Evolutionary conservation across 2,113 vertebrate genomes (phyloP).

Genomic region (Sturnus vulgaris): DNA sequence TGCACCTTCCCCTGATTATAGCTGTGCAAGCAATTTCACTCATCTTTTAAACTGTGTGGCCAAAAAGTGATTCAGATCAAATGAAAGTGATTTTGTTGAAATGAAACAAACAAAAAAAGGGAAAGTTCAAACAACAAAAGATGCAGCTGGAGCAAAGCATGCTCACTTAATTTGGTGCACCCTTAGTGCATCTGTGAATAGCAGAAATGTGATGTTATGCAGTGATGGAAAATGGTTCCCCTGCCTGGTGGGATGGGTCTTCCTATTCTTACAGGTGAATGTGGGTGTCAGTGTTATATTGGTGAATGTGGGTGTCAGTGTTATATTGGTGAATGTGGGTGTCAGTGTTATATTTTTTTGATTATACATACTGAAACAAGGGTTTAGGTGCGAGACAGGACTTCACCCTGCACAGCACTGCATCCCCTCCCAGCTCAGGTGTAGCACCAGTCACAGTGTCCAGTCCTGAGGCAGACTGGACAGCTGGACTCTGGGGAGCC

Average conservation of each 20-base stretch:
- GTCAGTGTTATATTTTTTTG: background rate
- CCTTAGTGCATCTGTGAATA: background rate
- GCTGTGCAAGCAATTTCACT: background rate
- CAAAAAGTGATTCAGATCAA: background rate
- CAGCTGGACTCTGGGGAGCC: background rate
- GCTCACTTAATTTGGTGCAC: background rate
- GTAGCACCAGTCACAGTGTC: background rate
- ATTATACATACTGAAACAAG: background rate
- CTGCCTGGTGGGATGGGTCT: background rate
- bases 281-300: accelerated
- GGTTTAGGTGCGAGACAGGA: background rate
- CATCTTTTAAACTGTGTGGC: background rate
- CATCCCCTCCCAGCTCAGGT: background rate
- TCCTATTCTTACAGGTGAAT: background rate
- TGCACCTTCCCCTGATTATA: background rate
- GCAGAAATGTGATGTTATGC: background rate
- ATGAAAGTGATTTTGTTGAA: background rate
- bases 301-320: too few relatives aligned
- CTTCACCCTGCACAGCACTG: background rate
- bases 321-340: too few relatives aligned
- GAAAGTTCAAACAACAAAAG: background rate
- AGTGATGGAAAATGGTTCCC: background rate
- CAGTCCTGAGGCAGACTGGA: background rate
- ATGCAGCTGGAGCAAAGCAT: background rate
- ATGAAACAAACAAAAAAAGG: background rate